Percentiles rank a stretch among this genome's conserved stretches.
phyloP scores from a whole-genome alignment of 2,113 vertebrate species.

The Gobius niger region DNA sequence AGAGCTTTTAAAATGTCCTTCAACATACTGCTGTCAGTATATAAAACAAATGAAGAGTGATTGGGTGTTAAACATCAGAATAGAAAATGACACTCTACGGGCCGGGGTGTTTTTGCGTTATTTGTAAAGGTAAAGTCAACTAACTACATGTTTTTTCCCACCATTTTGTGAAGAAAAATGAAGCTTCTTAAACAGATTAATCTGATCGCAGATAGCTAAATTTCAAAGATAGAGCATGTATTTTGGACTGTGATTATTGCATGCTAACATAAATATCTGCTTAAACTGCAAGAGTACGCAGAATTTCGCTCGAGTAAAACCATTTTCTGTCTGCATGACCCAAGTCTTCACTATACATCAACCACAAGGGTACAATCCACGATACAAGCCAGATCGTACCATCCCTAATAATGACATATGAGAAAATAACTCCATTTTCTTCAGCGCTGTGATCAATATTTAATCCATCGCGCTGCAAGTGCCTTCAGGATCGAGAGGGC shows the following conservation, averaged over 20 bases:
- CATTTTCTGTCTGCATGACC: conserved; percentile 31
- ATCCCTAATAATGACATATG: conserved; percentile 44
- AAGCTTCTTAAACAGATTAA: too few species aligned
- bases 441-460: conserved; percentile 73
- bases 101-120: background rate
- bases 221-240: too few species aligned
- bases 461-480: conserved; percentile 71
- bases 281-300: too few species aligned
- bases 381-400: background rate
- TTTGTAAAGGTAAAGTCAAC: background rate
- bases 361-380: conserved; percentile 46
- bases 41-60: conserved; percentile 41
- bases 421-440: conserved; percentile 64
- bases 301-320: background rate
- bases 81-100: conserved; percentile 5
- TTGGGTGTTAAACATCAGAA: conserved; percentile 23
- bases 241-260: too few species aligned
- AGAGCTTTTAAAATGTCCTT: conserved; percentile 28
- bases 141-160: too few species aligned
- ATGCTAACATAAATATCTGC: too few species aligned
- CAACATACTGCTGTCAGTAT: conserved; percentile 32
- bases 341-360: conserved; percentile 48
- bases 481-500: conserved; percentile 60
- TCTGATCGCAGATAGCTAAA: too few species aligned
- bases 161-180: too few species aligned